phyloP scores from a whole-genome alignment of 2,888 invertebrate species.

The Mimas tiliae region DNA sequence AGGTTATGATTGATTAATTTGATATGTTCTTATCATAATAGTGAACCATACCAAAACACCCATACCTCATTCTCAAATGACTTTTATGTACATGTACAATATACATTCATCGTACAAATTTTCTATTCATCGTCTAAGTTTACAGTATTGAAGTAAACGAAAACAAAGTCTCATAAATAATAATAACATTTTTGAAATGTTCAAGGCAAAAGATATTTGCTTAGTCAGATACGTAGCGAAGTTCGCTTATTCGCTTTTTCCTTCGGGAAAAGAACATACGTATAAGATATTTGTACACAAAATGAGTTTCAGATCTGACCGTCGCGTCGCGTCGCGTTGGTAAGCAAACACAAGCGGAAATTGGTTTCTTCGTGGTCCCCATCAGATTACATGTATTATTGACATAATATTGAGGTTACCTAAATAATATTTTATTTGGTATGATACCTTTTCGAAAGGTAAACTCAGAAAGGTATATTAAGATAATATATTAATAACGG shows the following conservation, averaged over 20 bases:
- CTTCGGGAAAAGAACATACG: neutral
- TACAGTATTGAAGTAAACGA: neutral
- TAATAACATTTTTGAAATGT: constrained; percentile 1
- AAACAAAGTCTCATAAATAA: neutral
- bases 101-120: neutral
- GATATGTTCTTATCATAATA: too few species aligned
- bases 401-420: constrained; percentile 33
- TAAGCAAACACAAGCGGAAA: constrained; percentile 41
- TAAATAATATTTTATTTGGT: constrained; percentile 9
- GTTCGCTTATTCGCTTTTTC: constrained; percentile 11
- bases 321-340: constrained; percentile 12
- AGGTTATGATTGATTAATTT: too few species aligned
- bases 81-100: too few species aligned
- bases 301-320: constrained; percentile 40
- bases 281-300: constrained; percentile 36
- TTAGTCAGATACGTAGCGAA: neutral
- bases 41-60: too few species aligned
- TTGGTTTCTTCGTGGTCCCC: constrained; percentile 43
- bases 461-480: neutral
- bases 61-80: too few species aligned
- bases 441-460: neutral
- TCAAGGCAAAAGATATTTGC: neutral
- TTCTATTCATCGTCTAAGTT: too few species aligned
- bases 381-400: constrained; percentile 42
- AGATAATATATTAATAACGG: neutral